Percentiles rank a stretch among this genome's conserved stretches.
phyloP scores from a whole-genome alignment of 1,140 invertebrate genomes.

The Drosophila funebris region DNA sequence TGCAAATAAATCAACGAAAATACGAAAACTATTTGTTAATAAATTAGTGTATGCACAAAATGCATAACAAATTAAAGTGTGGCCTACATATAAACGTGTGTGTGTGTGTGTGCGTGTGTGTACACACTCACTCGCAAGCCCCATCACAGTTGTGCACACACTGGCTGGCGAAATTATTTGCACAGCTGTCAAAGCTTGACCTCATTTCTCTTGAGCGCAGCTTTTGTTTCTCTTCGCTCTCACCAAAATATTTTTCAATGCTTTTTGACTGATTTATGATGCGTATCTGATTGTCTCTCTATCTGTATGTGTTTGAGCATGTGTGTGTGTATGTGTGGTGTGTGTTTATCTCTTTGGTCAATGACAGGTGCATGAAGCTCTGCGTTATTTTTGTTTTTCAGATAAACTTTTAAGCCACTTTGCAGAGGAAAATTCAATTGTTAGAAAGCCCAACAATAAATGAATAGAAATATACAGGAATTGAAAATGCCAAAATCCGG shows the following conservation, averaged over 20 bases:
- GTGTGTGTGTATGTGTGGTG: conserved; percentile 24
- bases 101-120: conserved; percentile 6
- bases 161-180: conserved; percentile 70
- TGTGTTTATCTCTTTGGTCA: conserved; percentile 36
- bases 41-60: conserved; percentile 77
- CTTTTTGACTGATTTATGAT: conserved; percentile 76
- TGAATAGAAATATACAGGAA: neutral
- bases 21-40: conserved; percentile 70
- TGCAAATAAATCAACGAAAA: conserved; percentile 71
- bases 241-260: conserved; percentile 57
- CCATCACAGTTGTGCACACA: conserved; percentile 39
- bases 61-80: conserved; percentile 71
- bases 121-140: conserved; percentile 27
- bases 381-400: conserved; percentile 18
- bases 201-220: conserved; percentile 56
- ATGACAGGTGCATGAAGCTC: conserved; percentile 61
- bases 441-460: neutral
- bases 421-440: conserved; percentile 1
- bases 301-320: too few species aligned
- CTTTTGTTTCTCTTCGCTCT: conserved; percentile 33
- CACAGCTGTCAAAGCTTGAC: conserved; percentile 81
- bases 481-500: too few species aligned
- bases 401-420: conserved; percentile 11
- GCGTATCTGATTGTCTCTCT: conserved; percentile 14
- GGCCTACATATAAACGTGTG: conserved; percentile 18